phyloP scores from a whole-genome alignment of 2,888 invertebrate genomes.

The Synanthedon myopaeformis region DNA sequence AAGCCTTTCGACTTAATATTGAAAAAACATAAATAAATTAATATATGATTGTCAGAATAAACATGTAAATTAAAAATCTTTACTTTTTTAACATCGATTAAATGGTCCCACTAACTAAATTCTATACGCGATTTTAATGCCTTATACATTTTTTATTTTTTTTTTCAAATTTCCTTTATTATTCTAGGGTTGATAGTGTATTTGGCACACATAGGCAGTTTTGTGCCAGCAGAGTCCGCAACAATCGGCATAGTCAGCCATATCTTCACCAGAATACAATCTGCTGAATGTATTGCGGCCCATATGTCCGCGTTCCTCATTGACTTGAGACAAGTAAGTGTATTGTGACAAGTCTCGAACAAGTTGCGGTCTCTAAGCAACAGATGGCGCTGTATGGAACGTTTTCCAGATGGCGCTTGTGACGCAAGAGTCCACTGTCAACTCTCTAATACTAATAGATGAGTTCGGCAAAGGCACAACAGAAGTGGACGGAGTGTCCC shows the following conservation, averaged over 20 bases:
- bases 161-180: too few species aligned
- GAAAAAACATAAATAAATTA: too few species aligned
- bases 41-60: too few species aligned
- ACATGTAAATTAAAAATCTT: too few species aligned
- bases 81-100: too few species aligned
- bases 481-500: constrained; percentile 79
- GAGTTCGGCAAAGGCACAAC: constrained; percentile 91
- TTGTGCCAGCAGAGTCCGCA: constrained; percentile 84
- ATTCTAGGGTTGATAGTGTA: constrained; percentile 76
- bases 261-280: constrained; percentile 81
- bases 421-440: constrained; percentile 72
- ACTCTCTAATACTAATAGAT: constrained; percentile 84
- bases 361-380: neutral
- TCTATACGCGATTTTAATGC: too few species aligned
- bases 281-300: constrained; percentile 80
- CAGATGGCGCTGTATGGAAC: neutral
- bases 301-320: constrained; percentile 88
- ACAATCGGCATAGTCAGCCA: constrained; percentile 78
- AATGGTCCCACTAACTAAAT: too few species aligned
- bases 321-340: constrained; percentile 81
- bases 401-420: constrained; percentile 76
- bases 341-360: neutral
- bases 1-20: too few species aligned
- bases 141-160: too few species aligned
- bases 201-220: constrained; percentile 90